phyloP scores from a whole-genome alignment of 2,113 vertebrate genomes.

The Salminus brasiliensis region DNA sequence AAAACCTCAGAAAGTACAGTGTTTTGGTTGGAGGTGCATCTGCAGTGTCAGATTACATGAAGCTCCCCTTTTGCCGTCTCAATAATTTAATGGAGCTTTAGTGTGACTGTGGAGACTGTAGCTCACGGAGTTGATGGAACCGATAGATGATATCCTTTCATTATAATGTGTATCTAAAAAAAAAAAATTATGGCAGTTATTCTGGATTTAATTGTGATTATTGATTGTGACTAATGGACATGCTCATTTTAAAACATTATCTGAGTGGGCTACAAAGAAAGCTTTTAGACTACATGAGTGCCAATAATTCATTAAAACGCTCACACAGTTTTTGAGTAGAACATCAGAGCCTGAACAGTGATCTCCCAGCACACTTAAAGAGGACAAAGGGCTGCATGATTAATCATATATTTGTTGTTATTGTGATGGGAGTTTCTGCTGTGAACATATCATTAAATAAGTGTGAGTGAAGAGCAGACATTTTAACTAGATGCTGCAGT shows the following conservation, averaged over 20 bases:
- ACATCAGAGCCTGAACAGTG: background rate
- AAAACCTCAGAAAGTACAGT: slow-evolving; percentile 1
- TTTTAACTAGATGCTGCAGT: no score
- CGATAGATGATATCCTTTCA: background rate
- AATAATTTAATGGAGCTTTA: slow-evolving; percentile 46
- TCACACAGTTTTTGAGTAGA: background rate
- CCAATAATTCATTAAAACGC: background rate
- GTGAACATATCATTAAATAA: no score
- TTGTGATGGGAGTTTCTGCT: no score
- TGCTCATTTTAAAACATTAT: background rate
- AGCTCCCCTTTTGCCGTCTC: slow-evolving; percentile 45
- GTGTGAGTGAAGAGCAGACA: no score
- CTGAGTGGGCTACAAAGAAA: background rate
- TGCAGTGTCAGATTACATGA: slow-evolving; percentile 23
- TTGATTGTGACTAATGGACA: background rate
- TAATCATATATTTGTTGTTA: no score
- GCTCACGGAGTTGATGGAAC: background rate
- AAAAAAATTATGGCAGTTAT: background rate
- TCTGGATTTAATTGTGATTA: background rate
- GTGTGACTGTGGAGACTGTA: slow-evolving; percentile 16
- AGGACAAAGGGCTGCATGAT: no score
- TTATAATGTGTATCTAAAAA: background rate
- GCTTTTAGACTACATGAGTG: background rate
- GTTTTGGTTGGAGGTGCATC: background rate
- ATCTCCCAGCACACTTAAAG: no score